phyloP scores from a whole-genome alignment of 1,140 invertebrate species.

The Pararge aegeria region DNA sequence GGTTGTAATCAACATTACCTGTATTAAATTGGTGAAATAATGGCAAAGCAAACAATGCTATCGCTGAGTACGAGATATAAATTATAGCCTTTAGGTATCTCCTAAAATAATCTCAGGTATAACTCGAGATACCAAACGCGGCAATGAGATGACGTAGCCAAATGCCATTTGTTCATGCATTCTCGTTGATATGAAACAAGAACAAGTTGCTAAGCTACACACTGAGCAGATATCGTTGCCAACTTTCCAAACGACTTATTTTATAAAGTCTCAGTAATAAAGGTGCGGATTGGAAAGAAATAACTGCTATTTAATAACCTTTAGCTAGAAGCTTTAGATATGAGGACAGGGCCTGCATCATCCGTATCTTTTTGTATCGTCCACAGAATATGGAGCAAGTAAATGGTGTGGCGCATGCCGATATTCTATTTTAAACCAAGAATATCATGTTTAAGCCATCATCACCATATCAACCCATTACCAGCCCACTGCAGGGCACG shows the following conservation, averaged over 20 bases:
- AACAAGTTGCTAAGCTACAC: not conserved
- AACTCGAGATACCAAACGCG: conserved; percentile 27
- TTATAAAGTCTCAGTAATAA: no score
- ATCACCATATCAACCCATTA: no score
- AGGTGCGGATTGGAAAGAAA: no score
- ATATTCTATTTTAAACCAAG: no score
- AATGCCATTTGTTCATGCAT: conserved; percentile 26
- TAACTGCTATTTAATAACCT: no score
- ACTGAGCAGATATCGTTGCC: not conserved
- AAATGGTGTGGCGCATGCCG: no score
- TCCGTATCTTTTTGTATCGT: no score
- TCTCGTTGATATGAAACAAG: conserved; percentile 23
- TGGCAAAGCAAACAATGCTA: conserved; percentile 2
- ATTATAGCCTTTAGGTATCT: not conserved
- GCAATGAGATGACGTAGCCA: conserved; percentile 21
- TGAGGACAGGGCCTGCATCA: no score
- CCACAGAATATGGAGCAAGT: no score
- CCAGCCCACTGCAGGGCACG: no score
- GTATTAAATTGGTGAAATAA: not conserved
- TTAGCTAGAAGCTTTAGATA: no score
- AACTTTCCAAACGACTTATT: not conserved
- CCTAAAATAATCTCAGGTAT: conserved; percentile 8
- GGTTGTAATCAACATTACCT: not conserved
- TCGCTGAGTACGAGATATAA: not conserved
- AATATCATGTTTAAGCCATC: no score